phyloP scores from a whole-genome alignment of 2,113 vertebrate species.

The Motacilla tschutschensis region DNA sequence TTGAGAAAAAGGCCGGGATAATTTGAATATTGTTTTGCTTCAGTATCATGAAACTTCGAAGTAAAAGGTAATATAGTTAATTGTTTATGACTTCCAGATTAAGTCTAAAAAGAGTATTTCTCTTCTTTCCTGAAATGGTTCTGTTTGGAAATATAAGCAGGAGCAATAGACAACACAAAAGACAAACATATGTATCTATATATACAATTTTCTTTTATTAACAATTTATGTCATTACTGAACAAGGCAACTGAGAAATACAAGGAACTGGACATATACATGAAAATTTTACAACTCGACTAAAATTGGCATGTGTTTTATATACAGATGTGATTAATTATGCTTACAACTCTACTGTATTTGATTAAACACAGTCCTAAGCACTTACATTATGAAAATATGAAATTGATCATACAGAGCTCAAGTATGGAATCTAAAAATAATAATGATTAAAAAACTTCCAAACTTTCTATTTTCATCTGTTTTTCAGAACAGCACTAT shows the following conservation, averaged over 20 bases:
- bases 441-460: slow-evolving; percentile 60
- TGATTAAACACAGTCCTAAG: slow-evolving; percentile 55
- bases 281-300: slow-evolving; percentile 43
- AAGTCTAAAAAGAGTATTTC: not conserved
- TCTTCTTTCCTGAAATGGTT: not conserved
- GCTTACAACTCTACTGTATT: slow-evolving; percentile 32
- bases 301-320: slow-evolving; percentile 54
- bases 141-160: not conserved
- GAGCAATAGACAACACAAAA: not conserved
- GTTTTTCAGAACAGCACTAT: slow-evolving; percentile 51
- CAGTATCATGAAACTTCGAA: not conserved
- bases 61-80: not conserved
- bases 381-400: slow-evolving; percentile 58
- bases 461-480: slow-evolving; percentile 34
- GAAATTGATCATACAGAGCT: slow-evolving; percentile 50
- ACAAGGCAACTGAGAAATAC: slow-evolving; percentile 67
- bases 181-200: not conserved
- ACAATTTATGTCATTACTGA: slow-evolving; percentile 69
- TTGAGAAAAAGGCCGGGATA: not conserved
- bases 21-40: not conserved
- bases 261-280: slow-evolving; percentile 59
- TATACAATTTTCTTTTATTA: slow-evolving; percentile 76
- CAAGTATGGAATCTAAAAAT: slow-evolving; percentile 69
- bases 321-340: slow-evolving; percentile 34
- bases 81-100: not conserved